phyloP scores from a whole-genome alignment of 2,113 vertebrate species.

The Leucoraja erinaceus region DNA sequence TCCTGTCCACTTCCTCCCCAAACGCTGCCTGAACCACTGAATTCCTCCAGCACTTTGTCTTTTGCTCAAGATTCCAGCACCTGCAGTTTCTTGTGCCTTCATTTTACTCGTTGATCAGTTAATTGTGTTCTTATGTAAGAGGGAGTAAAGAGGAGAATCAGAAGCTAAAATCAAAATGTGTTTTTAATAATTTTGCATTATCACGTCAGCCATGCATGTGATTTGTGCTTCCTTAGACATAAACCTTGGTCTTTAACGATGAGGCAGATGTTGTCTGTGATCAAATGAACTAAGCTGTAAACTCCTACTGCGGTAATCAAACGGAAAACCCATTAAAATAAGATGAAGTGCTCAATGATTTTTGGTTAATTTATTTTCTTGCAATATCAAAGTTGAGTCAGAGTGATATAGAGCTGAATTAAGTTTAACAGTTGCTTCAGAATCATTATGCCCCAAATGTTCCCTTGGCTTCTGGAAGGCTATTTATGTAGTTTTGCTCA shows the following conservation, averaged over 20 bases:
- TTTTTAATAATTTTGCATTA: neutral
- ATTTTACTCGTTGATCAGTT: no score
- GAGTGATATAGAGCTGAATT: neutral
- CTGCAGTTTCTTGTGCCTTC: no score
- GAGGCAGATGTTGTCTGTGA: neutral
- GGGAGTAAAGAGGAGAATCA: neutral
- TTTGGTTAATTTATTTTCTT: neutral
- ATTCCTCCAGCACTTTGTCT: no score
- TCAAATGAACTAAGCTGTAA: neutral
- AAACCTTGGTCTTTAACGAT: neutral
- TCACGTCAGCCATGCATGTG: neutral
- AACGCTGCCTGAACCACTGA: no score
- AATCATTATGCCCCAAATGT: neutral
- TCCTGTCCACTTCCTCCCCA: no score
- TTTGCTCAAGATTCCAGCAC: no score
- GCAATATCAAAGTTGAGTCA: neutral
- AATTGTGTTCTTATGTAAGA: no score
- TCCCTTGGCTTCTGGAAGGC: neutral
- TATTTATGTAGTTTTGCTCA: neutral
- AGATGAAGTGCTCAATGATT: neutral
- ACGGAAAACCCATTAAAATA: neutral
- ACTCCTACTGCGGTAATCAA: constrained; percentile 1
- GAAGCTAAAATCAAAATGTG: neutral
- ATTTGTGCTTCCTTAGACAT: neutral
- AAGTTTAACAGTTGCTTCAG: constrained; percentile 8